Percentiles rank a stretch among this genome's conserved stretches.
phyloP scores from a whole-genome alignment of 2,113 vertebrate genomes.

The Aepyceros melampus region DNA sequence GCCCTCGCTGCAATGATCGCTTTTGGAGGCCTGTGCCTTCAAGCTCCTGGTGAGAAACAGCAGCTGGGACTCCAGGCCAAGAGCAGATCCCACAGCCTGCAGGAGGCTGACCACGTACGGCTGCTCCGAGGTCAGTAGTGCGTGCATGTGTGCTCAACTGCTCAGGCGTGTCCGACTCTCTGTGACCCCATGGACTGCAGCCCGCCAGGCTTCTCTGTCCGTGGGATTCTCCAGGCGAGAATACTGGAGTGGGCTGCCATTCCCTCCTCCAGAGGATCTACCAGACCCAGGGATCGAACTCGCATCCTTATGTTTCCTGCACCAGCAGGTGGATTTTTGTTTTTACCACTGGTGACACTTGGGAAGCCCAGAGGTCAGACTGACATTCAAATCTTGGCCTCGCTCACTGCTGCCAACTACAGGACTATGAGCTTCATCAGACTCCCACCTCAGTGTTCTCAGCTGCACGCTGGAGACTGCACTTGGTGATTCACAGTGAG shows the following conservation, averaged over 20 bases:
- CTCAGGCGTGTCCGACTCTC: background rate
- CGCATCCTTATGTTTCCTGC: background rate
- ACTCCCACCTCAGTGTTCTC: rapidly evolving
- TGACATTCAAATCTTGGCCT: background rate
- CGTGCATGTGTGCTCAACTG: background rate
- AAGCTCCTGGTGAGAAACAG: background rate
- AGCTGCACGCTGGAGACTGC: background rate
- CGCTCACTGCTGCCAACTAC: rapidly evolving
- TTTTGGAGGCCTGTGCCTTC: background rate
- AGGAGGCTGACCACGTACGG: rapidly evolving
- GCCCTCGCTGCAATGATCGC: background rate
- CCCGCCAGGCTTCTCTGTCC: background rate
- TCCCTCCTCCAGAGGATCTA: background rate
- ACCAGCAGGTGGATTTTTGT: background rate
- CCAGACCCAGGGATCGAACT: background rate
- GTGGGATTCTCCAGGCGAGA: background rate
- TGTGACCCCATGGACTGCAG: background rate
- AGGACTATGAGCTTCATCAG: rapidly evolving
- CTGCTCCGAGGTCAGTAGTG: background rate
- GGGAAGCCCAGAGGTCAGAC: background rate
- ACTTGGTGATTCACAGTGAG: background rate
- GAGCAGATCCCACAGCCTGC: background rate
- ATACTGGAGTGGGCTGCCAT: background rate
- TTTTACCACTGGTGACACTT: background rate
- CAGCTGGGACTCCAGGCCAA: background rate